phyloP scores from a whole-genome alignment of 2,888 invertebrate genomes.

The Hermodice carunculata region DNA sequence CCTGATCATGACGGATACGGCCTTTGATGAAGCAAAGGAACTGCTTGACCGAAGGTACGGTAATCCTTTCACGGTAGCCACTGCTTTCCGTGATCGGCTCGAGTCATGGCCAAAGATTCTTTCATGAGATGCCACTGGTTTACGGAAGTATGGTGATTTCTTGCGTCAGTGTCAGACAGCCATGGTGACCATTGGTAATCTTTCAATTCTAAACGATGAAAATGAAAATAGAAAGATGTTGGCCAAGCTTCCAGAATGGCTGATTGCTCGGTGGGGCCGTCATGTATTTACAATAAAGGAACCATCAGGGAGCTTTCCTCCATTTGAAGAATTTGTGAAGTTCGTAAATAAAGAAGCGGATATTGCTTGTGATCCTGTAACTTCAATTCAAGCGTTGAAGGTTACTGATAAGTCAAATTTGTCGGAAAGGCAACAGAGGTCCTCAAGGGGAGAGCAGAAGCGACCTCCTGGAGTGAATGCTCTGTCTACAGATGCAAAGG shows the following conservation, averaged over 20 bases:
- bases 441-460: too few species aligned
- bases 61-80: conserved; percentile 30
- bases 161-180: conserved; percentile 31
- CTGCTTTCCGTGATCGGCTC: conserved; percentile 33
- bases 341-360: conserved; percentile 34
- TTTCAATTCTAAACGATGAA: conserved; percentile 15
- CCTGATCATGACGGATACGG: conserved; percentile 19
- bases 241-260: conserved; percentile 41
- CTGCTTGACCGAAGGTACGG: conserved; percentile 36
- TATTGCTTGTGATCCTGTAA: conserved; percentile 38
- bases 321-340: conserved; percentile 33
- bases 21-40: conserved; percentile 32
- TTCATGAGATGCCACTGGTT: conserved; percentile 18
- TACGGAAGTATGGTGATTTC: conserved; percentile 33
- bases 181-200: conserved; percentile 15
- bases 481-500: too few species aligned
- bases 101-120: conserved; percentile 31
- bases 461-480: too few species aligned
- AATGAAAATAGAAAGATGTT: too few species aligned
- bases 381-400: conserved; percentile 14
- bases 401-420: not conserved
- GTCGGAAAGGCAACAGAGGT: too few species aligned
- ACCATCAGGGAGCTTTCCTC: conserved; percentile 12
- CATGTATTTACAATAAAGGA: conserved; percentile 22
- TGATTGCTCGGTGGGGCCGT: conserved; percentile 27